phyloP scores from a whole-genome alignment of 2,797 vertebrate genomes.

The Eulemur rubriventer region DNA sequence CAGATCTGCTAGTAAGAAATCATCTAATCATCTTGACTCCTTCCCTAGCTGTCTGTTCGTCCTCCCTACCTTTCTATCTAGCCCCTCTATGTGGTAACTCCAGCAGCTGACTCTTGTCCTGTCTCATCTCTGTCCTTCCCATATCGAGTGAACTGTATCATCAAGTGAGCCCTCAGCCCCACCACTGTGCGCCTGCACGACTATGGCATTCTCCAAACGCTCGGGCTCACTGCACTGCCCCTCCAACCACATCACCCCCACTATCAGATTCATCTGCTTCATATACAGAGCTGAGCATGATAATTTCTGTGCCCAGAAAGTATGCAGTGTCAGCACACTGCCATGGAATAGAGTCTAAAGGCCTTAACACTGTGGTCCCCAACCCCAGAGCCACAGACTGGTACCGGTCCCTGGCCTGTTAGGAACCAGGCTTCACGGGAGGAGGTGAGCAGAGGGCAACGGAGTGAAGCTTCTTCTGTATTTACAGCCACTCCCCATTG shows the following conservation, averaged over 20 bases:
- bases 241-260: background rate
- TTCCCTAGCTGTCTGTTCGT: background rate
- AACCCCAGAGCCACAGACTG: too few relatives aligned
- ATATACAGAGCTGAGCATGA: background rate
- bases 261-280: background rate
- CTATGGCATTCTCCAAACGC: background rate
- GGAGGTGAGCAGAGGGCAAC: too few relatives aligned
- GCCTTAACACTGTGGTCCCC: background rate
- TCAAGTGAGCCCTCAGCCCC: background rate
- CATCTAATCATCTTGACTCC: background rate
- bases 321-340: background rate
- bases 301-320: background rate
- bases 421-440: too few relatives aligned
- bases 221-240: background rate
- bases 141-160: accelerated
- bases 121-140: background rate
- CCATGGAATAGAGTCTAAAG: background rate
- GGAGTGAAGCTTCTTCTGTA: too few relatives aligned
- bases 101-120: background rate
- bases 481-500: too few relatives aligned
- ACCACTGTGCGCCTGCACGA: background rate
- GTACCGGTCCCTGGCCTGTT: too few relatives aligned
- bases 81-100: background rate
- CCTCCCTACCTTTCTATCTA: background rate
- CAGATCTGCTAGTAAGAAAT: background rate